Percentiles rank a stretch among this genome's conserved stretches.
phyloP scores from a whole-genome alignment of 2,888 invertebrate species.

The Rutpela maculata region DNA sequence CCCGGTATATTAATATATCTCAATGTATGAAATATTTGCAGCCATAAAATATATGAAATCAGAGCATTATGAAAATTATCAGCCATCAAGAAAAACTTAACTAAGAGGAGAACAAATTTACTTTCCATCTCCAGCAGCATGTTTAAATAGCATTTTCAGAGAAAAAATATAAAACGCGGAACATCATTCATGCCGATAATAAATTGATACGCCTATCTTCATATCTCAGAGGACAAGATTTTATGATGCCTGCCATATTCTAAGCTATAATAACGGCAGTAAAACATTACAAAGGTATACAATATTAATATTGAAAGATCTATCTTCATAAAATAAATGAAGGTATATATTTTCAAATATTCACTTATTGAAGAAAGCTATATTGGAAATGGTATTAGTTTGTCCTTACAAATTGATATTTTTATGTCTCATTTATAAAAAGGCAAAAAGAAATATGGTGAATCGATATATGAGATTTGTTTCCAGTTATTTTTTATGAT shows the following conservation, averaged over 20 bases:
- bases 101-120: not conserved
- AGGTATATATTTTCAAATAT: slow-evolving; percentile 1
- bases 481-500: not conserved
- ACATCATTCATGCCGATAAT: slow-evolving; percentile 1
- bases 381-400: slow-evolving; percentile 2
- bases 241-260: slow-evolving; percentile 3
- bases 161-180: not conserved
- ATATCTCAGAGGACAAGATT: not conserved
- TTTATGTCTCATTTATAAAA: slow-evolving; percentile 7
- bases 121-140: not conserved
- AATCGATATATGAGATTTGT: slow-evolving; percentile 2
- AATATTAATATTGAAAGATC: not conserved
- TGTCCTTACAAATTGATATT: slow-evolving; percentile 7
- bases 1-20: no score
- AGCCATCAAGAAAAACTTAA: not conserved
- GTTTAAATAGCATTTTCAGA: not conserved
- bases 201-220: slow-evolving; percentile 7
- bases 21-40: not conserved
- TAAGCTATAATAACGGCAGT: slow-evolving; percentile 7
- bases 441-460: not conserved
- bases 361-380: not conserved
- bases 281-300: slow-evolving; percentile 4
- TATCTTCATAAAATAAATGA: slow-evolving; percentile 7
- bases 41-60: not conserved
- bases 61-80: not conserved